phyloP scores from a whole-genome alignment of 2,888 invertebrate genomes.

The Conus canariensis region DNA sequence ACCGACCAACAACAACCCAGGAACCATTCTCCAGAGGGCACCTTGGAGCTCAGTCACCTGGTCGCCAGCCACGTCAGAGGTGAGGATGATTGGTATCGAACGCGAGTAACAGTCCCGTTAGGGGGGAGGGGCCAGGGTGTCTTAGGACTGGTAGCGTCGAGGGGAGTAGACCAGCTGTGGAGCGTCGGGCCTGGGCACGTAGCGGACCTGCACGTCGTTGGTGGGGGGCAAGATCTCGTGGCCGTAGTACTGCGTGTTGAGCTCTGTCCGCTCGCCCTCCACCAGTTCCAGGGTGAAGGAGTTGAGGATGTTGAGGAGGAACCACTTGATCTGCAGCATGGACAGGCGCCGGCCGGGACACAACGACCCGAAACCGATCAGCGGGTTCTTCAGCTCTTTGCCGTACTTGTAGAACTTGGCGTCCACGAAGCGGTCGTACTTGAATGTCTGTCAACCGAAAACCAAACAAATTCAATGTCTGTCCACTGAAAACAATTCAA shows the following conservation, averaged over 20 bases:
- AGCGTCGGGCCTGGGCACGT: slow-evolving; percentile 57
- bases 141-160: slow-evolving; percentile 42
- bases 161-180: slow-evolving; percentile 55
- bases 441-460: slow-evolving; percentile 69
- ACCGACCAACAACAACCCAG: no score
- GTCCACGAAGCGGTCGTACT: slow-evolving; percentile 77
- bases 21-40: no score
- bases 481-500: no score
- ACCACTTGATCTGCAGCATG: slow-evolving; percentile 76
- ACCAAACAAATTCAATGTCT: neutral
- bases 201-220: slow-evolving; percentile 72
- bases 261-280: slow-evolving; percentile 69
- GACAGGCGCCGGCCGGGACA: slow-evolving; percentile 78
- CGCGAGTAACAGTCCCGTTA: no score
- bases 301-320: slow-evolving; percentile 71
- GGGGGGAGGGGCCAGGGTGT: no score
- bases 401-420: slow-evolving; percentile 76
- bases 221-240: slow-evolving; percentile 78
- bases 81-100: no score
- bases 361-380: slow-evolving; percentile 76
- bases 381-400: slow-evolving; percentile 73
- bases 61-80: no score
- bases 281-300: slow-evolving; percentile 71
- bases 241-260: slow-evolving; percentile 75
- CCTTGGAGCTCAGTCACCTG: no score